These are phyloP conservation scores for Artemisiospiza belli DNA, from an alignment of 2,113 vertebrate species.

Conservation along the genomic window DNA sequence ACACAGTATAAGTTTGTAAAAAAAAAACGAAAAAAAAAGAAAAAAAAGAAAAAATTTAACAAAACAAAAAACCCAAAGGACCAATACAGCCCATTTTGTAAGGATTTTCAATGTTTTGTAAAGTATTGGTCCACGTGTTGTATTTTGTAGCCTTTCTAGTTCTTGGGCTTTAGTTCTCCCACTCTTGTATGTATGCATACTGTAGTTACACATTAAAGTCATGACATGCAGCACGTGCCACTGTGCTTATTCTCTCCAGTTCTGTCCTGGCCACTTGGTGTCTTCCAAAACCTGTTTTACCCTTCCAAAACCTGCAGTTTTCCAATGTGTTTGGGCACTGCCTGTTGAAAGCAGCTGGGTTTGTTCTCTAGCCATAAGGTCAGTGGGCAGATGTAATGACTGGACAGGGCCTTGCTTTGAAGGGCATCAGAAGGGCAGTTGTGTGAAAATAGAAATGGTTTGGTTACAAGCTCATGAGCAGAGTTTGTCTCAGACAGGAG, in stretches of 20 bases:
- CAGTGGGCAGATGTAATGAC: background rate
- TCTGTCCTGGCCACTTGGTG: background rate
- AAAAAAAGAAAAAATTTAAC: background rate
- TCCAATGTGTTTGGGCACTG: background rate
- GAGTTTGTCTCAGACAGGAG: background rate
- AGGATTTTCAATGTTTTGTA: slow-evolving; percentile 97
- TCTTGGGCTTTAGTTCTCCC: slow-evolving; percentile 89
- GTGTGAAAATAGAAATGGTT: background rate
- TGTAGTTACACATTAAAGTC: slow-evolving; percentile 93
- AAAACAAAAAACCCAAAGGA: slow-evolving; percentile 78
- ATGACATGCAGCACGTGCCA: slow-evolving; percentile 76
- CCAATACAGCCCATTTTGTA: slow-evolving; percentile 96
- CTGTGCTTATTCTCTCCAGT: slow-evolving; percentile 48
- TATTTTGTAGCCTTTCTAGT: slow-evolving; percentile 98
- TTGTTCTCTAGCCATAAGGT: background rate
- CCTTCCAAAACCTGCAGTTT: background rate
- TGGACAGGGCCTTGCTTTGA: background rate
- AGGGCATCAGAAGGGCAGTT: background rate
- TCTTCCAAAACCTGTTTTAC: background rate
- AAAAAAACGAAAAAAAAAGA: background rate
- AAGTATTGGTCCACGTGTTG: slow-evolving; percentile 95
- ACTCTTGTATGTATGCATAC: slow-evolving; percentile 93
- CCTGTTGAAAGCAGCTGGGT: background rate
- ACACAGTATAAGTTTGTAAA: slow-evolving; percentile 82
- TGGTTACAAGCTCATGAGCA: background rate